Percentiles rank a stretch among this genome's conserved stretches.
Evolutionary conservation across 2,113 vertebrate species (phyloP).

Genomic region (Neolamprologus sp.): DNA sequence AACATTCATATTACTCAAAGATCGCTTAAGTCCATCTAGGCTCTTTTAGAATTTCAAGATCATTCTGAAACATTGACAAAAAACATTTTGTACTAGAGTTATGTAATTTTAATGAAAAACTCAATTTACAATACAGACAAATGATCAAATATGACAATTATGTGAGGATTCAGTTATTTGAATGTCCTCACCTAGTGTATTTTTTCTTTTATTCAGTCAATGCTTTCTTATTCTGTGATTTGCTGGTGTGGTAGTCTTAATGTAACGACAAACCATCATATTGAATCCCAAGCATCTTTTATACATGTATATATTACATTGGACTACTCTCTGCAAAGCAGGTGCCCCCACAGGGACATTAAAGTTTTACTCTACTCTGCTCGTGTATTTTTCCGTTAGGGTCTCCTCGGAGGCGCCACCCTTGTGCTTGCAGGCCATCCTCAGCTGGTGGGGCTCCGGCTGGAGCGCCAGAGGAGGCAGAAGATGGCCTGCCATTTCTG

Average conservation of each 20-base stretch:
- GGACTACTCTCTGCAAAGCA: background rate
- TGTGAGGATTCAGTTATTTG: background rate
- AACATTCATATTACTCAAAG: background rate
- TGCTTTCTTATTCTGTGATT: background rate
- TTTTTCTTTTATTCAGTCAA: background rate
- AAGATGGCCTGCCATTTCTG: constrained; percentile 80
- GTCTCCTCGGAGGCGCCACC: constrained; percentile 70
- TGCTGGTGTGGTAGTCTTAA: background rate
- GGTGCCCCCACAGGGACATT: background rate
- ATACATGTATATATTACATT: background rate
- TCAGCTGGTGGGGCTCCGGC: constrained; percentile 68
- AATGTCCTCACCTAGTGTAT: background rate
- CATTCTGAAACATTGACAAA: background rate
- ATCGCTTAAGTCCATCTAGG: background rate
- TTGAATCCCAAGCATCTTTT: background rate
- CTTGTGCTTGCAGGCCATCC: constrained; percentile 64
- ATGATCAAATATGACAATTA: background rate
- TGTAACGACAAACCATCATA: background rate
- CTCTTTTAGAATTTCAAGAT: background rate
- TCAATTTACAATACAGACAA: background rate
- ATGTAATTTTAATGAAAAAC: background rate
- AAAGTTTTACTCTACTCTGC: background rate
- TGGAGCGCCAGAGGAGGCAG: constrained; percentile 66
- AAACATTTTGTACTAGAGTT: background rate
- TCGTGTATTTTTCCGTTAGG: constrained; percentile 12